Base-by-base conservation (phyloP, 2,113 vertebrate species). In the Sialia sialis region DNA sequence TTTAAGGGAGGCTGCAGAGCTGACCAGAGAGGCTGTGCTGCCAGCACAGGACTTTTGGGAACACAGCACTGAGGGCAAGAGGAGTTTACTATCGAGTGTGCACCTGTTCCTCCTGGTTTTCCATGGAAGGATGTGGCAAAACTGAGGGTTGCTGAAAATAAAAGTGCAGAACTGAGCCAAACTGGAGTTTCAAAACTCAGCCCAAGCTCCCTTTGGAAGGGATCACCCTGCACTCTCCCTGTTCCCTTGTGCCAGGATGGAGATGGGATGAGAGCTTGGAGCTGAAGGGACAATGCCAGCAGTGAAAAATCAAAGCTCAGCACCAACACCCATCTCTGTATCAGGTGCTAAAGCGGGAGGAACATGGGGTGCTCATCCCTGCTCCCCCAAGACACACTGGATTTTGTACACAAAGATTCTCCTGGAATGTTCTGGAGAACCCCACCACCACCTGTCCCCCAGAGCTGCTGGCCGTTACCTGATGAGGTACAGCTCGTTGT, bases 401-500 rank as follows among this genome's bases (percentile, higher is more conserved):
- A 27, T 16, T 25, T 14, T 14, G 4, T 8, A 49, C 25, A 16
- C 49, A 27, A 16, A 51, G 49, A 1, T 11, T 17, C 59, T 69
- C 22, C 22, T 1, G 2, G 2, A 11, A 21, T 1, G 7, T 51
- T 11, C 64, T 67, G 49, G 48, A 59, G 63, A 78, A 22, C 38
- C 60, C 43, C 6, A 9, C 7, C 58, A 58, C 39, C 4, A 18
- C 2, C 38, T 18, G 26, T 13, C 25, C 59, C 46, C 44, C 55
- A 2, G 34, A 16, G 55, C 34, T 39, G 3, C 4, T 62, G 51
- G 52, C 2, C 1, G 0, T 58, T 97, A 99, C 99, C 99, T 98
- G 62, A 99, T 99, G 96, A 99, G 96, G 96, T 99, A 99, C 1
- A 99, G 90, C 94, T 99, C 99, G 7, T 99, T 98, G 97, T 99